Evolutionary conservation across 2,888 invertebrate genomes (phyloP).

Genomic region (Dexiosoma caninum): DNA sequence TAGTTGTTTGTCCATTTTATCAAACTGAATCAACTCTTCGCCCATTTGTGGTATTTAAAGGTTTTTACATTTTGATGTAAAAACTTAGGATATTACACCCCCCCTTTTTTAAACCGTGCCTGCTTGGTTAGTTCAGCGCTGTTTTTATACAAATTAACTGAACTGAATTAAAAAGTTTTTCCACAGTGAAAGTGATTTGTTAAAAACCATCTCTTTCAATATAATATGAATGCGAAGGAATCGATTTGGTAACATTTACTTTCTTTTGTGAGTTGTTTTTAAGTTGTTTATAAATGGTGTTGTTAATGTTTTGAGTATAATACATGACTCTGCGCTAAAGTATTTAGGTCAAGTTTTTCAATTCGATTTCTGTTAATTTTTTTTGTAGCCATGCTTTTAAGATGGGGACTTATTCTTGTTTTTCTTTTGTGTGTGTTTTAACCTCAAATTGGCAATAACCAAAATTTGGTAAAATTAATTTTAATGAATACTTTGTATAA

Average conservation of each 20-base stretch:
- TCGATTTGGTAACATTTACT: slow-evolving; percentile 38
- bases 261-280: slow-evolving; percentile 44
- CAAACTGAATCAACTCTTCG: no score
- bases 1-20: no score
- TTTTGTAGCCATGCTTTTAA: background rate
- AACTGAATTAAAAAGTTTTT: background rate
- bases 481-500: no score
- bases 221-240: slow-evolving; percentile 1
- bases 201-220: background rate
- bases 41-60: no score
- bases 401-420: no score
- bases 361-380: slow-evolving; percentile 5
- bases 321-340: slow-evolving; percentile 19
- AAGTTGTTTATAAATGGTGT: background rate
- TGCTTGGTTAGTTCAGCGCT: no score
- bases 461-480: no score
- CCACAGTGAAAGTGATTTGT: slow-evolving; percentile 32
- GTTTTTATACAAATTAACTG: background rate
- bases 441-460: no score
- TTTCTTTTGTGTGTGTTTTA: no score
- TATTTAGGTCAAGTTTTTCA: slow-evolving; percentile 33
- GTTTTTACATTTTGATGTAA: no score
- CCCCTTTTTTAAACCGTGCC: no score
- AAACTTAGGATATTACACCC: no score
- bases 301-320: background rate